Base-by-base conservation (phyloP, 2,113 vertebrate species). In the Casuarius casuarius region DNA sequence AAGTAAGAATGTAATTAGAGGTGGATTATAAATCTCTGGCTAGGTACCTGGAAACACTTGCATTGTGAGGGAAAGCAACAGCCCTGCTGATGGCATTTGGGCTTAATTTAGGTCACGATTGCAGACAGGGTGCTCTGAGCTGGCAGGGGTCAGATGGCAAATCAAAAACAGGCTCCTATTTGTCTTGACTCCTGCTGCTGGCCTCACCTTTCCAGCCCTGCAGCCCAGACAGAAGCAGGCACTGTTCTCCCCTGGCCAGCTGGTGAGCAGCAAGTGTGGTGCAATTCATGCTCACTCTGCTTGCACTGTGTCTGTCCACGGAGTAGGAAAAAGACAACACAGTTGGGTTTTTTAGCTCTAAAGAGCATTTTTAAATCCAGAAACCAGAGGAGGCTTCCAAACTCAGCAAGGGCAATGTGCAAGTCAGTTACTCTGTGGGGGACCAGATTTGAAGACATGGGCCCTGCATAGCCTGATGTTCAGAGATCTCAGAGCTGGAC, bases 21-120 rank as follows among this genome's bases (percentile, higher is more conserved):
- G 95, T 90, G 96, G 92, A 97, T 98, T 97, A 96, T 94, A 97
- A 96, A 96, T 95, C 93, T 97, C 84, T 92, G 83, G 77, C 90
- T 68, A 86, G 38, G 56, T 96, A 96, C 95, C 81, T 95, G 96
- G 92, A 95, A 95, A 97, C 61, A 92, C 65, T 81, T 74, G 83
- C 78, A 93, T 85, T 87, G 93, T 90, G 84, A 90, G 90, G 76
- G 89, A 91, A 94, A 91, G 88, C 87, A 92, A 95, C 89, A 81
- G 75, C 58, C 51, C 83, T 28, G 84, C 63, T 90, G 79, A 73
- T 93, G 94, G 84, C 87, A 89, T 95, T 97, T 96, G 87, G 78
- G 71, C 95, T 95, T 96, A 88, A 95, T 96, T 95, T 97, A 96
- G 92, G 92, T 92, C 81, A 92, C 0, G 7, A 90, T 96, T 95